Conservation (phyloP, 1,140 invertebrate genomes). For the Episyrphus balteatus region DNA sequence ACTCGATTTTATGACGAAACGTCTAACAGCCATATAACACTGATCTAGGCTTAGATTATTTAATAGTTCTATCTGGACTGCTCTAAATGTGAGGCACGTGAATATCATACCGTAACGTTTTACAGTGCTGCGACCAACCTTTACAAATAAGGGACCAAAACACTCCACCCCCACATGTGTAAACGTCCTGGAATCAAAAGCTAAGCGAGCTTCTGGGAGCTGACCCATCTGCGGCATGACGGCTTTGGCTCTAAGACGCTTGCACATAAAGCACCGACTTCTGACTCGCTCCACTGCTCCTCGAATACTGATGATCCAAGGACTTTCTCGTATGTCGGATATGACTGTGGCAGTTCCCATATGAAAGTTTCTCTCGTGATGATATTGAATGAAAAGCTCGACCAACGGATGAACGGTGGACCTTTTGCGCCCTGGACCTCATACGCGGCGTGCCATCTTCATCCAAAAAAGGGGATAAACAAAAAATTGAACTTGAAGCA, state of each 20-base stretch:
- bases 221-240: slow-evolving; percentile 8
- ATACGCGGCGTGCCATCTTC: no score
- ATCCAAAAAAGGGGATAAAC: no score
- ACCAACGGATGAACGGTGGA: not conserved
- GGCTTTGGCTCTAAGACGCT: not conserved
- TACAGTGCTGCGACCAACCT: slow-evolving; percentile 11
- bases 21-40: slow-evolving; percentile 15
- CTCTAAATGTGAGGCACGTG: slow-evolving; percentile 14
- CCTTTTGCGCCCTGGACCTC: not conserved
- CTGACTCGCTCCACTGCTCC: not conserved
- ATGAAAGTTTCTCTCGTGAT: not conserved
- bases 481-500: no score
- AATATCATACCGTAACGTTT: slow-evolving; percentile 33
- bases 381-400: not conserved
- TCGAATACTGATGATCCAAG: slow-evolving; percentile 9
- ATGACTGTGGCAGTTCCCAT: not conserved
- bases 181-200: slow-evolving; percentile 12
- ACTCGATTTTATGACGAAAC: slow-evolving; percentile 16
- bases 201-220: slow-evolving; percentile 11
- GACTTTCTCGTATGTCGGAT: slow-evolving; percentile 1
- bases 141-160: slow-evolving; percentile 24
- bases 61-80: slow-evolving; percentile 19
- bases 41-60: slow-evolving; percentile 11
- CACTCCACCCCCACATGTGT: slow-evolving; percentile 1
- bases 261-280: slow-evolving; percentile 2